A percentile compares a stretch with the other conserved stretches of the same genome.
phyloP scores from a whole-genome alignment of 37 sponge, comb jelly and placozoan genomes.

The Lycopodina hypogea region DNA sequence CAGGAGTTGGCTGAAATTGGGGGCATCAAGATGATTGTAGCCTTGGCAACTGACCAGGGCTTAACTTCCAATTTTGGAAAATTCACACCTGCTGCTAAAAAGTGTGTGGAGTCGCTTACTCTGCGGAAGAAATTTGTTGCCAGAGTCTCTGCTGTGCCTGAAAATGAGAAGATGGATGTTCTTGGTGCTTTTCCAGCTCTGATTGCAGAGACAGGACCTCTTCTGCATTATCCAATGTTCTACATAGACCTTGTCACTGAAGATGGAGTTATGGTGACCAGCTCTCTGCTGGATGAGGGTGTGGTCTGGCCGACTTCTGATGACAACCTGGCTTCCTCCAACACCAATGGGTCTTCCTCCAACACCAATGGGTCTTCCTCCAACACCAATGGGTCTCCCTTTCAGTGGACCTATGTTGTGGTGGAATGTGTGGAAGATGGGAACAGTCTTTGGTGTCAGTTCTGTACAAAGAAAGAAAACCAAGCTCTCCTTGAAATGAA shows the following conservation, averaged over 20 bases:
- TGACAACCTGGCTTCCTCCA: too few relatives aligned
- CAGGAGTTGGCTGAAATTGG: conserved; percentile 22
- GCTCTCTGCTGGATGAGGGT: conserved; percentile 14
- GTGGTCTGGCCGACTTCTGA: conserved; percentile 29
- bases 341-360: too few relatives aligned
- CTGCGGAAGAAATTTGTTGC: conserved; percentile 30
- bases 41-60: neutral
- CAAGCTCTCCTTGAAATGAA: conserved; percentile 3
- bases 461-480: conserved; percentile 18
- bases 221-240: conserved; percentile 25
- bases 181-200: conserved; percentile 13
- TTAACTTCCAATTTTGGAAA: neutral
- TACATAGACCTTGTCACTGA: conserved; percentile 28
- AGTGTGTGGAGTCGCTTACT: neutral
- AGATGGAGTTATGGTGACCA: conserved; percentile 18
- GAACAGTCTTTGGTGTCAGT: conserved; percentile 46
- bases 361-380: neutral
- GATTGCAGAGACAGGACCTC: neutral
- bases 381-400: neutral
- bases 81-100: conserved; percentile 9
- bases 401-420: conserved; percentile 47
- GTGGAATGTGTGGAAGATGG: conserved; percentile 36
- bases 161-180: neutral
- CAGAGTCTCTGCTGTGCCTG: conserved; percentile 15
- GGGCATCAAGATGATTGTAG: conserved; percentile 36